Conservation (phyloP, 2,797 vertebrate genomes). For the Alcedo atthis region DNA sequence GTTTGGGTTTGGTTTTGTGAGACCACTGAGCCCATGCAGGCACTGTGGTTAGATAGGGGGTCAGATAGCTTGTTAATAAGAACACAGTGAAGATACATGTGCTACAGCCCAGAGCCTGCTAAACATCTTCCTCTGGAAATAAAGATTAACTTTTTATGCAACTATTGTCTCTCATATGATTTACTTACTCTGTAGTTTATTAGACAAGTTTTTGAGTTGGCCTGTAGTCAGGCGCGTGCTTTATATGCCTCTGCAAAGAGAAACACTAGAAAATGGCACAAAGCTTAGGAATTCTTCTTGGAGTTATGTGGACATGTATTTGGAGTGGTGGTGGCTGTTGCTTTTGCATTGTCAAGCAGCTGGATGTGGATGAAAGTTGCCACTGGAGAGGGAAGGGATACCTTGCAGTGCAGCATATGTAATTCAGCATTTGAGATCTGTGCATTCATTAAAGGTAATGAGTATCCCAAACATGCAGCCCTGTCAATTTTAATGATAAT, state of each 20-base stretch:
- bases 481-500: constrained; percentile 36
- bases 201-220: not conserved
- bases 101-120: not conserved
- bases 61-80: not conserved
- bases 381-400: not conserved
- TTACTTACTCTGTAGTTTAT: not conserved
- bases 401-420: not conserved
- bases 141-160: not conserved
- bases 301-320: not conserved
- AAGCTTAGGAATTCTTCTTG: not conserved
- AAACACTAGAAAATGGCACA: not conserved
- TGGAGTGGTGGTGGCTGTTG: not conserved
- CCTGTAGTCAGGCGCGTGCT: not conserved
- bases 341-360: not conserved
- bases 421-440: not conserved
- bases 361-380: rapidly evolving
- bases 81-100: not conserved
- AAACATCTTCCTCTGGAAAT: not conserved
- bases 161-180: not conserved
- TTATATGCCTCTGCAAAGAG: not conserved
- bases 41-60: not conserved
- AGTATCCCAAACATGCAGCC: constrained; percentile 18
- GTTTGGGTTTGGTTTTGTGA: constrained; percentile 8
- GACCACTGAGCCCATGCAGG: not conserved
- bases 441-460: constrained; percentile 45